A percentile compares a stretch with the other conserved stretches of the same genome.
Evolutionary conservation across 2,797 vertebrate species (phyloP).

Genomic region (Helarctos malayanus): DNA sequence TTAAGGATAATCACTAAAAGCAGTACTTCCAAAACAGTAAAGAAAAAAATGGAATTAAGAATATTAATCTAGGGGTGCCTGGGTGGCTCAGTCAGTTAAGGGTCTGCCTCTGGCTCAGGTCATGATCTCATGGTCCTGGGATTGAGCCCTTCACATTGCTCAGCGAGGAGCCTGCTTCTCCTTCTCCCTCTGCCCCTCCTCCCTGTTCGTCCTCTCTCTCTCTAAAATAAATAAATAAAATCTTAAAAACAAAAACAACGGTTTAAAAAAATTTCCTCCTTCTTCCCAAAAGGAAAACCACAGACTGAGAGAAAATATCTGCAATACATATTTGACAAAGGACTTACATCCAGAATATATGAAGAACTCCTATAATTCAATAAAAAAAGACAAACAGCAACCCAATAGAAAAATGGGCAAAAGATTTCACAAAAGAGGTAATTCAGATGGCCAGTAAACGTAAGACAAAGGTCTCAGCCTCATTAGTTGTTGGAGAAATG

Average conservation of each 20-base stretch:
- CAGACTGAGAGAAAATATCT: conserved; percentile 3
- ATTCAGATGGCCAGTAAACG: background rate
- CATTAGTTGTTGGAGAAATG: background rate
- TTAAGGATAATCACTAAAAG: conserved; percentile 1
- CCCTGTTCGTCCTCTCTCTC: background rate
- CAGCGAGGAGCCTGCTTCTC: background rate
- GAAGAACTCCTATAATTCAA: conserved; percentile 25
- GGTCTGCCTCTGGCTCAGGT: background rate
- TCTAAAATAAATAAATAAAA: background rate
- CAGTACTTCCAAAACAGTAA: background rate
- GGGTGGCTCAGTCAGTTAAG: background rate
- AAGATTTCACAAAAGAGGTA: conserved; percentile 32
- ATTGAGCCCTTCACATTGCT: background rate
- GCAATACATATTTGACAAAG: conserved; percentile 28
- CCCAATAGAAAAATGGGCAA: conserved; percentile 1
- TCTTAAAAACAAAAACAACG: background rate
- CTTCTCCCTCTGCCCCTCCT: background rate
- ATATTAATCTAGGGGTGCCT: background rate
- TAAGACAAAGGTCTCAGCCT: background rate
- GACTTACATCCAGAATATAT: background rate
- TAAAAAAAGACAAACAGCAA: background rate
- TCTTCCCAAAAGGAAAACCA: background rate
- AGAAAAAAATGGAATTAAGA: background rate
- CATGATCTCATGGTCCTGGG: background rate
- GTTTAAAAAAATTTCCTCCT: background rate